Percentiles rank a stretch among this genome's conserved stretches.
Conservation (phyloP, 2,113 vertebrate species). For the Pluvialis apricaria region DNA sequence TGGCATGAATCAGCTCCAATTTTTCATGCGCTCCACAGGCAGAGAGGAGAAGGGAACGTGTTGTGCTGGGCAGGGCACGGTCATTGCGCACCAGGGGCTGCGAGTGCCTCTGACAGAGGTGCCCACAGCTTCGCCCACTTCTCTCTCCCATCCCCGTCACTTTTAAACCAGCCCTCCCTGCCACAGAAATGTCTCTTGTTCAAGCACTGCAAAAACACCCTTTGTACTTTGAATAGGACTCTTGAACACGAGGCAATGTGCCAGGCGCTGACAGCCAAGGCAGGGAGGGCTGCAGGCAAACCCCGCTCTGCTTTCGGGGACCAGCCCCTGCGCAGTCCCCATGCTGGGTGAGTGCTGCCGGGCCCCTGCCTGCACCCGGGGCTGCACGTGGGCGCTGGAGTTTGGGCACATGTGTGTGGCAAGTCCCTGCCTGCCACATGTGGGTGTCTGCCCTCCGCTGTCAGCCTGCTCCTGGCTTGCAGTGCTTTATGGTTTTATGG, state of each 20-base stretch:
- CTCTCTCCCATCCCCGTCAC: background rate
- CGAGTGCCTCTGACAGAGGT: background rate
- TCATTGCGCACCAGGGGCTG: background rate
- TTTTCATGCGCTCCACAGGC: background rate
- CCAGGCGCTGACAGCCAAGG: background rate
- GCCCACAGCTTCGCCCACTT: background rate
- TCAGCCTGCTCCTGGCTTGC: background rate
- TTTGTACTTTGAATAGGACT: constrained; percentile 30
- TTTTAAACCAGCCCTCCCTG: background rate
- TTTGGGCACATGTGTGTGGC: background rate
- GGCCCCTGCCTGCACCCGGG: background rate
- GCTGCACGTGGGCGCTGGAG: rapidly evolving
- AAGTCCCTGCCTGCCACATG: background rate
- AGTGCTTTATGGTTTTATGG: background rate
- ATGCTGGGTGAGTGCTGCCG: background rate
- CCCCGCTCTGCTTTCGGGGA: background rate
- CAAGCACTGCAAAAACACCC: background rate
- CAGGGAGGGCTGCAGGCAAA: background rate
- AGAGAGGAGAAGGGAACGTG: background rate
- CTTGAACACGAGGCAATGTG: background rate
- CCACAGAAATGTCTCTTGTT: constrained; percentile 6
- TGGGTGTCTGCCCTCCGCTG: background rate
- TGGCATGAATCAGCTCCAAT: background rate
- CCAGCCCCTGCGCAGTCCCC: background rate
- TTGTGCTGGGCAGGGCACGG: background rate